Conservation (phyloP, 2,113 vertebrate species). For the Caranx melampygus region DNA sequence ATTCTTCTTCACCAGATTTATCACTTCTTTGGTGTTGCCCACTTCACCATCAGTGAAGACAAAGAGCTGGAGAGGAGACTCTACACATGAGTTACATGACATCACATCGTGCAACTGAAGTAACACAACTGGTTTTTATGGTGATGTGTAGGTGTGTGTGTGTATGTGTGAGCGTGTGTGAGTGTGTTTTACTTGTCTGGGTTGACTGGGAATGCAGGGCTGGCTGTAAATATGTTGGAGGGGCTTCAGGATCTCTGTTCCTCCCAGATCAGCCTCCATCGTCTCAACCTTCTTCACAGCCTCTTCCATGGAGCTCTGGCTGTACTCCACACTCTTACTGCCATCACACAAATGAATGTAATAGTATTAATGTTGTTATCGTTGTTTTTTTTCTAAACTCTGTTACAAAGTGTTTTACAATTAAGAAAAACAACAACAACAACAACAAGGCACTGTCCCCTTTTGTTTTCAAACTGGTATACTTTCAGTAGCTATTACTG, state of each 20-base stretch:
- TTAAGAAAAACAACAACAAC: too few species aligned
- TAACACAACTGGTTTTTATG: not conserved
- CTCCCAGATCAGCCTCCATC: slow-evolving; percentile 81
- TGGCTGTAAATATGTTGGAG: slow-evolving; percentile 83
- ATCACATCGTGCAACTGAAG: not conserved
- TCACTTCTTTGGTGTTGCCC: slow-evolving; percentile 82
- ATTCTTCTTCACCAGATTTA: slow-evolving; percentile 82
- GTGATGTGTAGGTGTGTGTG: too few species aligned
- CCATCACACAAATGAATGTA: not conserved
- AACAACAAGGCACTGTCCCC: too few species aligned
- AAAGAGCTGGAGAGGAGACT: slow-evolving; percentile 82
- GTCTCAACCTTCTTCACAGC: slow-evolving; percentile 78
- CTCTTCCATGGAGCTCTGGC: slow-evolving; percentile 81
- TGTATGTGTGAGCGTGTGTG: too few species aligned
- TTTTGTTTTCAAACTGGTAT: too few species aligned
- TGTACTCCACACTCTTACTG: slow-evolving; percentile 88
- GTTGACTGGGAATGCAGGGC: slow-evolving; percentile 74
- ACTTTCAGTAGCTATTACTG: too few species aligned
- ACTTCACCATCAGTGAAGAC: slow-evolving; percentile 92
- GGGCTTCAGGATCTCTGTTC: slow-evolving; percentile 86
- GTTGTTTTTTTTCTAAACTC: too few species aligned
- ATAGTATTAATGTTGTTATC: too few species aligned
- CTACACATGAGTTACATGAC: not conserved
- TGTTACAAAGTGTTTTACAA: too few species aligned
- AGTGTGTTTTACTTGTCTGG: slow-evolving; percentile 81